Evolutionary conservation across 1,140 invertebrate genomes (phyloP).

Genomic region (Cydia amplana): DNA sequence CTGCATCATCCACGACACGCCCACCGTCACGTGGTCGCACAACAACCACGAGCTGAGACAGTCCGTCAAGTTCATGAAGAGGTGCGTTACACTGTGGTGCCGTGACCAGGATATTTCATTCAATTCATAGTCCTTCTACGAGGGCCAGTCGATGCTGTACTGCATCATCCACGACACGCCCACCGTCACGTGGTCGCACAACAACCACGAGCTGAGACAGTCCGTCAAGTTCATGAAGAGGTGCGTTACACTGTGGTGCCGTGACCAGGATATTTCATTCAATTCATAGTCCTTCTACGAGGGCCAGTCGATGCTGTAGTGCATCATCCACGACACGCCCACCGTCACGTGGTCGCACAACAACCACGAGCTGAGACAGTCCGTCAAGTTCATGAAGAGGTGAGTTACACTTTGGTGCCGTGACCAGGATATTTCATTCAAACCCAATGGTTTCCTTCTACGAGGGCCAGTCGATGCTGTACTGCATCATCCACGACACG

Average conservation of each 20-base stretch:
- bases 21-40: slow-evolving; percentile 97
- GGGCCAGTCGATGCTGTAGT: slow-evolving; percentile 98
- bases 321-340: slow-evolving; percentile 96
- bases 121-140: slow-evolving; percentile 58
- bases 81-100: slow-evolving; percentile 64
- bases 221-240: slow-evolving; percentile 99
- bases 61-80: slow-evolving; percentile 99
- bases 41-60: slow-evolving; percentile 96
- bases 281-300: slow-evolving; percentile 76
- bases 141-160: slow-evolving; percentile 98
- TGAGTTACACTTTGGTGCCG: slow-evolving; percentile 38
- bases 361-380: slow-evolving; percentile 95
- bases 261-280: not conserved
- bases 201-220: slow-evolving; percentile 95
- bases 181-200: slow-evolving; percentile 97
- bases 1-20: slow-evolving; percentile 95
- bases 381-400: slow-evolving; percentile 99
- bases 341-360: slow-evolving; percentile 98
- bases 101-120: not conserved
- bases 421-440: too few species aligned
- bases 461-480: too few species aligned
- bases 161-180: slow-evolving; percentile 97
- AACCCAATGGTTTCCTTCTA: too few species aligned
- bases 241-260: not conserved
- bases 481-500: too few species aligned